phyloP scores from a whole-genome alignment of 2,797 vertebrate genomes.

The Notolepis coatsorum region DNA sequence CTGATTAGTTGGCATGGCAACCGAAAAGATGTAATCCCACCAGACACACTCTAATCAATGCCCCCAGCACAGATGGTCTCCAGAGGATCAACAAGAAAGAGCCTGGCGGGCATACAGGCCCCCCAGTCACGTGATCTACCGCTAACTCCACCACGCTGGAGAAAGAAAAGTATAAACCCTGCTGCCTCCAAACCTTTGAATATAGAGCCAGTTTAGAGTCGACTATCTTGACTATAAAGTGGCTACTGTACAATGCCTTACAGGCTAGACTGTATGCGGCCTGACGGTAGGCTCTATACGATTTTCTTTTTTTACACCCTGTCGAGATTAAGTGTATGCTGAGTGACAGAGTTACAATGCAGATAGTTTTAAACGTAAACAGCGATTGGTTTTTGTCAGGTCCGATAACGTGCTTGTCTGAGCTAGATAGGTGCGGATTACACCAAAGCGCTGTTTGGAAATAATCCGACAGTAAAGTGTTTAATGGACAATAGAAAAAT shows the following conservation, averaged over 20 bases:
- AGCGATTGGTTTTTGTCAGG: slow-evolving; percentile 8
- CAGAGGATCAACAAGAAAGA: slow-evolving; percentile 99
- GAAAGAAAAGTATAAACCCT: slow-evolving; percentile 34
- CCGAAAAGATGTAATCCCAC: slow-evolving; percentile 99
- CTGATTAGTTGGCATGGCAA: slow-evolving; percentile 99
- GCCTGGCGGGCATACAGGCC: slow-evolving; percentile 90
- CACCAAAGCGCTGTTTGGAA: slow-evolving; percentile 49
- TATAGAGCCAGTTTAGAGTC: slow-evolving; percentile 4
- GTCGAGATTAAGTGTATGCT: neutral
- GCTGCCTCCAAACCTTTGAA: slow-evolving; percentile 26
- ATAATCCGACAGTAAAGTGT: slow-evolving; percentile 54
- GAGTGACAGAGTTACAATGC: neutral
- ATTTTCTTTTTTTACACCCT: no score
- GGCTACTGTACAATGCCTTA: neutral
- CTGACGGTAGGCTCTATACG: neutral
- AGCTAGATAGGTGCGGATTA: slow-evolving; percentile 64
- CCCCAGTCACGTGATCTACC: slow-evolving; percentile 78
- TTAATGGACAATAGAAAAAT: slow-evolving; percentile 59
- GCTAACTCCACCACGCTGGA: slow-evolving; percentile 79
- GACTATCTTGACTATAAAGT: slow-evolving; percentile 21
- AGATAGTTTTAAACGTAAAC: slow-evolving; percentile 19
- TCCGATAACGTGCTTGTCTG: slow-evolving; percentile 43
- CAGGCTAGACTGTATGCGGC: neutral
- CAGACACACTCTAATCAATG: slow-evolving; percentile 99
- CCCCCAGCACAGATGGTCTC: slow-evolving; percentile 99